Evolutionary conservation across 2,113 vertebrate genomes (phyloP), one percentile per base, ranked within the genome.

Genomic region (Microcebus ravelobensis): DNA sequence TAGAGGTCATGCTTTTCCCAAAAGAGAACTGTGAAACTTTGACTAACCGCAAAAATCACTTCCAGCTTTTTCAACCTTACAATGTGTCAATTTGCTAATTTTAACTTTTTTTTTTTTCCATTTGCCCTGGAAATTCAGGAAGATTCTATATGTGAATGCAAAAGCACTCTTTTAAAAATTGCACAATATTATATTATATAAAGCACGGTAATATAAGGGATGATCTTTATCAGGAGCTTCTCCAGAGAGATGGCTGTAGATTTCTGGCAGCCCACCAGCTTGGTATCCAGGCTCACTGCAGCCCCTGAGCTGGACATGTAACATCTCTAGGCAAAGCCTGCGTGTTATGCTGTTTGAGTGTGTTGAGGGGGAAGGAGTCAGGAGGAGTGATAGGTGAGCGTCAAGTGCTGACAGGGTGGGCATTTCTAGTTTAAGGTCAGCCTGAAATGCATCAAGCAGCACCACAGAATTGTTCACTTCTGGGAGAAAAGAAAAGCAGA

Each of bases 1-100:
- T 21, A 93, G 82, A 97, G 88, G 93, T 94, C 95, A 89, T 74
- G 23, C 18, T 96, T 97, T 95, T 80, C 55, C 81, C 67, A 74
- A 94, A 83, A 91, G 77, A 94, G 52, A 95, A 59, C 48, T 90
- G 25, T 82, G 85, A 92, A 74, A 88, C 48, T 94, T 80, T 48
- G 63, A 87, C n/a, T 94, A 91, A 89, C 86, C 93, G 67, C 80
- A 96, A 86, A 95, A 96, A 65, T 94, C 50, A 39, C 36, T 90
- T 96, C 15, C 36, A 80, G 77, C 14, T 61, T 81, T 88, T 95
- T 76, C 39, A 87, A 17, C 39, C 63, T 42, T 86, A 39, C 42
- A 68, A 23, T 89, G 76, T 85, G 12, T 77, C 25, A 57, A 3
- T 67, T 91, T 34, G n/a, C 88, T 77, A 79, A 79, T 52, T 94